Conservation (phyloP, 2,113 vertebrate genomes). For the Peromyscus leucopus region DNA sequence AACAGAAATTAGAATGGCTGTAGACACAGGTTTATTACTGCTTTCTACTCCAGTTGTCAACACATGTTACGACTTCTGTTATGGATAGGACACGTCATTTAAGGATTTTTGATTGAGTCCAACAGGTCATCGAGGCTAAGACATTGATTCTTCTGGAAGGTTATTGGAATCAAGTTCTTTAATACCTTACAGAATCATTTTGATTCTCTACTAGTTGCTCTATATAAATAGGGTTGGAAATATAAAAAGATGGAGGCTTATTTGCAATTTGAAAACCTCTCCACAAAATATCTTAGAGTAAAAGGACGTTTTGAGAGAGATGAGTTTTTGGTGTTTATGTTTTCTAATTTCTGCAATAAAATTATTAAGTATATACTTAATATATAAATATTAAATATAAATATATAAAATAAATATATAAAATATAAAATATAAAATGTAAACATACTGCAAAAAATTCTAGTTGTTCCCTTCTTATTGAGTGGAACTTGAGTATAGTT, state of each 20-base stretch:
- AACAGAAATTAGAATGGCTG: neutral
- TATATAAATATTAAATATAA: no score
- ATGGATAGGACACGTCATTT: neutral
- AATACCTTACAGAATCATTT: neutral
- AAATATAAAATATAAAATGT: neutral
- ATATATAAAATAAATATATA: no score
- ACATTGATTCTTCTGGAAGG: neutral
- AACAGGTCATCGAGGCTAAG: neutral
- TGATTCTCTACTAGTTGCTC: neutral
- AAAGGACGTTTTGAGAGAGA: neutral
- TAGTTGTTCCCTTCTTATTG: neutral
- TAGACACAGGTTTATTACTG: neutral
- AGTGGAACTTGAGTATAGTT: neutral
- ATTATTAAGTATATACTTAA: neutral
- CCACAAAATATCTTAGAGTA: neutral
- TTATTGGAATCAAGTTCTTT: neutral
- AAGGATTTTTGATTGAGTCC: neutral
- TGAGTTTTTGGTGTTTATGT: neutral
- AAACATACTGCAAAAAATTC: neutral
- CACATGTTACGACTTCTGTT: neutral
- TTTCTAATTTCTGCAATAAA: neutral
- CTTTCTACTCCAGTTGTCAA: neutral
- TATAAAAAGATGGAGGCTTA: neutral
- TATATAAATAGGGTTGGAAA: neutral
- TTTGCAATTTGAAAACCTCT: neutral